A percentile compares a stretch with the other conserved stretches of the same genome.
Conservation (phyloP, 2,797 vertebrate species). For the Channallabes apus region DNA sequence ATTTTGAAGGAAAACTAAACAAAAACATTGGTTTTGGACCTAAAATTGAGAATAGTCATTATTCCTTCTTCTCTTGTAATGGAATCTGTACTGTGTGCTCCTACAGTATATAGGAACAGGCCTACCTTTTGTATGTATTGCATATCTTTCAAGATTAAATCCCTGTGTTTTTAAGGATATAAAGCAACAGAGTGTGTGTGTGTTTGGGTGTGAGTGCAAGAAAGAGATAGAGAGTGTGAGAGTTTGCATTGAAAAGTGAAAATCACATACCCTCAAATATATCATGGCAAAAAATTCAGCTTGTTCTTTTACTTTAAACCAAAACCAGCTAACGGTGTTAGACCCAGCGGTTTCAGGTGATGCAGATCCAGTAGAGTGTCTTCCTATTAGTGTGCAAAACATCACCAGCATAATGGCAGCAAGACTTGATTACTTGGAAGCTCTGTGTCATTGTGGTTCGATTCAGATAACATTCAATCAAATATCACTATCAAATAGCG, state of each 20-base stretch:
- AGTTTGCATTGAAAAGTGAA: not conserved
- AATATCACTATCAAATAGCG: not conserved
- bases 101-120: not conserved
- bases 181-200: no score
- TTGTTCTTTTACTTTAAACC: not conserved
- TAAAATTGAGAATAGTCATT: not conserved
- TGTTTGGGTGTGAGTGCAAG: not conserved
- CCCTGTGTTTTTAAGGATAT: not conserved
- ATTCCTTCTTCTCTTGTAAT: not conserved
- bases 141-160: not conserved
- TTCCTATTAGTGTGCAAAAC: not conserved
- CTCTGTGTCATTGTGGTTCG: not conserved
- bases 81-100: not conserved
- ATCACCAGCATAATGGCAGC: not conserved
- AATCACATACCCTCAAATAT: not conserved
- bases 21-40: not conserved
- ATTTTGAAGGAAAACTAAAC: not conserved
- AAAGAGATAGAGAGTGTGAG: not conserved
- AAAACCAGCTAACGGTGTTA: not conserved
- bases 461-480: not conserved
- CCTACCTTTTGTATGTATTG: not conserved
- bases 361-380: not conserved
- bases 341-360: not conserved
- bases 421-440: not conserved
- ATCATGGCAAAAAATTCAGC: no score